These are phyloP conservation scores for Proterorhinus semilunaris DNA, from an alignment of 2,113 vertebrate genomes.

Conservation along the genomic window DNA sequence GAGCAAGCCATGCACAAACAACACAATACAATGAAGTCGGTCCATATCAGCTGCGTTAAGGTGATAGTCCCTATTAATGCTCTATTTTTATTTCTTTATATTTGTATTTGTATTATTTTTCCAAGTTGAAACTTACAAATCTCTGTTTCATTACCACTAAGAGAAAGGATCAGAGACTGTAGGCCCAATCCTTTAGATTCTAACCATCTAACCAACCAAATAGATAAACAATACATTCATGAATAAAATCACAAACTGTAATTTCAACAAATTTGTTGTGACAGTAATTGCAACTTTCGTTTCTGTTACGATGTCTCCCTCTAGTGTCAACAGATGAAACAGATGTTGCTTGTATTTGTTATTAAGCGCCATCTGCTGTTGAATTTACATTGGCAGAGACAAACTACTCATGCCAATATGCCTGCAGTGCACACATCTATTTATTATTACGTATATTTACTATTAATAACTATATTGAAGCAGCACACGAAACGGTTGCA, in stretches of 20 bases:
- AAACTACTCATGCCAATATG: background rate
- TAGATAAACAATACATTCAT: too few species aligned
- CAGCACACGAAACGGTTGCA: slow-evolving; percentile 7
- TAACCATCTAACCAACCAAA: too few species aligned
- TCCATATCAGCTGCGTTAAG: background rate
- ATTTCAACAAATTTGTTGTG: too few species aligned
- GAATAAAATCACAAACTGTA: too few species aligned
- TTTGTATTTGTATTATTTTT: too few species aligned
- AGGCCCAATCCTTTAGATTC: too few species aligned
- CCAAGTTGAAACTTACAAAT: too few species aligned
- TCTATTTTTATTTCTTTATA: background rate
- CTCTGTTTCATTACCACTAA: too few species aligned
- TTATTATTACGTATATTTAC: background rate
- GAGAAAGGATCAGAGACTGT: too few species aligned
- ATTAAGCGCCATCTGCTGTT: slow-evolving; percentile 46
- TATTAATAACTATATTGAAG: background rate
- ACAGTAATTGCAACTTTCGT: background rate
- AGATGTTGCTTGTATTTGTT: too few species aligned
- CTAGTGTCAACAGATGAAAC: slow-evolving; percentile 32
- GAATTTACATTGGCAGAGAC: background rate
- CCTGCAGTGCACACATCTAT: background rate
- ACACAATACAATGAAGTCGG: background rate
- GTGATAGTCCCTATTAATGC: background rate
- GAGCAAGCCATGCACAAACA: background rate
- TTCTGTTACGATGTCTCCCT: slow-evolving; percentile 36